Conservation (phyloP, 2,797 vertebrate species). For the Bradypus variegatus region DNA sequence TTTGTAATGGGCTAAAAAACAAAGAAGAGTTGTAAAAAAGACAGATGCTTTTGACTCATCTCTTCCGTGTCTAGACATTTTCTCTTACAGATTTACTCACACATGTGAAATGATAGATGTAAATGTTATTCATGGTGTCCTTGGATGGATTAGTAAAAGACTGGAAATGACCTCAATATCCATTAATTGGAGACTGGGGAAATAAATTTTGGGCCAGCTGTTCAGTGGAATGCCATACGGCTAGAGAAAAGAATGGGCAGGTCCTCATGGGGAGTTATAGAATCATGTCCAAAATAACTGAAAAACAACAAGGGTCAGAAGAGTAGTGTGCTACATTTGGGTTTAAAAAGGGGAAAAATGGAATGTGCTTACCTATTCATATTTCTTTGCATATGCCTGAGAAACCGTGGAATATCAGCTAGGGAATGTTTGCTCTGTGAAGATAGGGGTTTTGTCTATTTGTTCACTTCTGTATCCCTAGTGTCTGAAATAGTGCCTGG, state of each 20-base stretch:
- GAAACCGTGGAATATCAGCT: not conserved
- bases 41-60: not conserved
- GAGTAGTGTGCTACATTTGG: not conserved
- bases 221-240: not conserved
- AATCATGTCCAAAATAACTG: not conserved
- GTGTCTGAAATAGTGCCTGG: not conserved
- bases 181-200: not conserved
- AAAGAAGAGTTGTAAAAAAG: not conserved
- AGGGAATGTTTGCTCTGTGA: not conserved
- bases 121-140: rapidly evolving
- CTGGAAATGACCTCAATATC: not conserved
- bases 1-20: not conserved
- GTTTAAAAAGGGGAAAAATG: not conserved
- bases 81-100: not conserved
- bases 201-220: not conserved
- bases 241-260: not conserved
- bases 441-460: not conserved
- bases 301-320: not conserved
- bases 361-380: too few relatives aligned
- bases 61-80: not conserved
- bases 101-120: not conserved
- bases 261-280: rapidly evolving
- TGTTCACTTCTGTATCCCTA: not conserved
- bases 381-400: not conserved
- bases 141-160: not conserved